Percentiles rank a stretch among this genome's conserved stretches.
Evolutionary conservation across 2,113 vertebrate genomes (phyloP).

Genomic region (Campylorhamphus procurvoides): DNA sequence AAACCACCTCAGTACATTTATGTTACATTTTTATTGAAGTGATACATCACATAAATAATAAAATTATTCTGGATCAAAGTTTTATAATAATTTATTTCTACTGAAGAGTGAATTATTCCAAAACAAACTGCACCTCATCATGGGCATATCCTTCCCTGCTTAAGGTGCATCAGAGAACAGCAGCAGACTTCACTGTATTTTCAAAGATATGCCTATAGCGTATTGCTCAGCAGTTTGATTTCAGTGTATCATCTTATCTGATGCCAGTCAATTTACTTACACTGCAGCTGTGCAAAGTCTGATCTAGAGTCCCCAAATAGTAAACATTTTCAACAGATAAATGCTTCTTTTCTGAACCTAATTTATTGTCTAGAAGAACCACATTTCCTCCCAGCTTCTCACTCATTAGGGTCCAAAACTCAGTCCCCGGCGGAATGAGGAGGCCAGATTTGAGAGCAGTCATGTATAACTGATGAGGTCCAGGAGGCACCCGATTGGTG

Average conservation of each 20-base stretch:
- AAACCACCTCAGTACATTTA: neutral
- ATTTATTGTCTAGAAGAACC: slow-evolving; percentile 3
- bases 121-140: neutral
- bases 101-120: slow-evolving; percentile 8
- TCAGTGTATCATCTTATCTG: neutral
- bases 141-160: neutral
- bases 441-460: slow-evolving; percentile 27
- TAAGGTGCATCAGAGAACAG: neutral
- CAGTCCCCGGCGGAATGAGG: neutral
- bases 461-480: slow-evolving; percentile 20
- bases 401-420: slow-evolving; percentile 5
- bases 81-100: slow-evolving; percentile 12
- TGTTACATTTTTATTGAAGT: slow-evolving; percentile 21
- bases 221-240: neutral
- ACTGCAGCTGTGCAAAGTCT: neutral
- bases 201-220: neutral
- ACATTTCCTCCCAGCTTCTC: neutral
- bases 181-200: neutral
- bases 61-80: neutral
- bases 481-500: neutral
- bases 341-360: slow-evolving; percentile 12
- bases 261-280: neutral
- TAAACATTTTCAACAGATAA: neutral
- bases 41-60: slow-evolving; percentile 9
- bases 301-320: neutral